These are phyloP conservation scores for Pteronotus mesoamericanus DNA, from an alignment of 2,797 vertebrate genomes.

Conservation along the genomic window DNA sequence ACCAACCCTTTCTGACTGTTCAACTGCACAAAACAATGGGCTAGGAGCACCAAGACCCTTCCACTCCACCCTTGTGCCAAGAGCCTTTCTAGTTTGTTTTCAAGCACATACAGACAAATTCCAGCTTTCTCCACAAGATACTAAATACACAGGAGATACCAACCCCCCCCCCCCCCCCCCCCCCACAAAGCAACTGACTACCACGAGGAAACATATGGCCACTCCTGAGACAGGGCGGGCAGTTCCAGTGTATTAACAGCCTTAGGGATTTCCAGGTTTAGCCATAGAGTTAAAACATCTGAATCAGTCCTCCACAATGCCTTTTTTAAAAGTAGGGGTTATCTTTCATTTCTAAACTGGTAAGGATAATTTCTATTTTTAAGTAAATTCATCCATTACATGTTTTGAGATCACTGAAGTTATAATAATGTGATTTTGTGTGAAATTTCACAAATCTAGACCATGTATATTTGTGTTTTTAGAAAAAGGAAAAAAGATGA, in stretches of 20 bases:
- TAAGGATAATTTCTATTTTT: neutral
- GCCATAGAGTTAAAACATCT: neutral
- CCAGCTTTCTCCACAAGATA: neutral
- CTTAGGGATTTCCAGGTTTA: neutral
- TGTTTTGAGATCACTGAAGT: neutral
- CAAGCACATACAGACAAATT: neutral
- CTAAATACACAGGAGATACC: neutral
- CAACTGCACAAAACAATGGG: neutral
- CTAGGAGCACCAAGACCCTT: neutral
- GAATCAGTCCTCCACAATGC: neutral
- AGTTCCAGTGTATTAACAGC: neutral
- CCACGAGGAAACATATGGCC: neutral
- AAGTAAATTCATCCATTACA: neutral
- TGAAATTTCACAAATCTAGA: neutral
- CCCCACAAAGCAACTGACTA: neutral
- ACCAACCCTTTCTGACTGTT: neutral
- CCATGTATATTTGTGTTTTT: neutral
- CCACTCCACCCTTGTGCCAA: neutral
- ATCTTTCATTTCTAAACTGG: slow-evolving; percentile 18
- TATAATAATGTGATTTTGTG: neutral
- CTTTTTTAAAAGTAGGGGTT: neutral
- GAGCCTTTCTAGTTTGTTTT: neutral
- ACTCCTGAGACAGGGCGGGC: neutral
- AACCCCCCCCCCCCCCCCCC: neutral
- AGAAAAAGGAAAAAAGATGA: neutral